Base-by-base conservation (phyloP, 1,140 invertebrate genomes). In the Heliconius eleuchia region DNA sequence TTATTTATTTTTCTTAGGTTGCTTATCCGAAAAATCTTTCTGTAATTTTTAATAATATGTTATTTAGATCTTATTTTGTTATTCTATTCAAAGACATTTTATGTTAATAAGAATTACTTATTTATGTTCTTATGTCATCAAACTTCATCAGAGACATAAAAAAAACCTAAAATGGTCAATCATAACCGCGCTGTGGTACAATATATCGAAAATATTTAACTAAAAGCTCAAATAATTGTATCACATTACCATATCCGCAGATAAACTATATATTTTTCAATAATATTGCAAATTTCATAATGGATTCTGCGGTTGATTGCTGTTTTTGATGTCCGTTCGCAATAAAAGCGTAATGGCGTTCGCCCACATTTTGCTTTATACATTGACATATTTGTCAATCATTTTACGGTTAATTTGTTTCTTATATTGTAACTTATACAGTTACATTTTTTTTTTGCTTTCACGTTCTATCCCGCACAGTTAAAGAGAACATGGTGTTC, bases 301-400 rank as follows among this genome's bases (percentile, higher is more conserved):
- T 66, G 60, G 60, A 66, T 66, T 66, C 23, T 66, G 60, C 60
- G 60, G 60, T 66, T 66, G 60, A 66, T 66, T 66, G 60, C 60
- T 66, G 60, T 66, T 66, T 66, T 66, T 66, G 60, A 66, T 30
- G 60, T 16, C 13, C 27, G 27, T 66, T 30, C 23, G 13, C n/a
- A 66, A 66, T 66, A 66, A 66, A 30, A 16, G 60, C 60, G 30
- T 66, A 66, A 66, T 66, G n/a, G 60, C 60, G 60, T 30, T 13
- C 60, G 60, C 11, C 23, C 27, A 66, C 23, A 66, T 30, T 27
- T 30, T 66, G 27, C 11, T 66, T 30, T 5, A 66, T 66, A 66
- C 1, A 66, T 30, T 57, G 55, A 23, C 9, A 66, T 66, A 46
- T 13, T 46, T 46, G 55, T 57, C n/a, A 57, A 57, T 23, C 6